A percentile compares a stretch with the other conserved stretches of the same genome.
These are phyloP conservation scores for Caerostris darwini DNA, from an alignment of 1,140 invertebrate genomes.

Conservation along the genomic window DNA sequence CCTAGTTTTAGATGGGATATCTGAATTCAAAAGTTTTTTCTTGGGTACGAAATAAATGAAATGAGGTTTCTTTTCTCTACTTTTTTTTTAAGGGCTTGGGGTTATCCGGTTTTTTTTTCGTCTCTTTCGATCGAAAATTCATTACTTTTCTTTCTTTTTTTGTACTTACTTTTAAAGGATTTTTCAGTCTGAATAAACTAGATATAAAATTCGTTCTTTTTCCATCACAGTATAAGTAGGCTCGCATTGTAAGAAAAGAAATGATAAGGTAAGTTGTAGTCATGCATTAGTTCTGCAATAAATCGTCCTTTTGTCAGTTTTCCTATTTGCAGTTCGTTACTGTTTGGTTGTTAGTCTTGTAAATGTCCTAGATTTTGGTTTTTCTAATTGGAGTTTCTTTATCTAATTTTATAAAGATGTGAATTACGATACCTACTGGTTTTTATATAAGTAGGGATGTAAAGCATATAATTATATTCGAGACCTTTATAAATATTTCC, in stretches of 20 bases:
- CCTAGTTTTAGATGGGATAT: conserved; percentile 9
- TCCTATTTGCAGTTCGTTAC: too few species aligned
- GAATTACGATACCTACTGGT: too few species aligned
- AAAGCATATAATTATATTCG: too few species aligned
- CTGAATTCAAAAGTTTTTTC: conserved; percentile 14
- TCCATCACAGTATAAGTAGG: background rate
- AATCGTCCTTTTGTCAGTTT: background rate
- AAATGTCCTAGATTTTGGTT: background rate
- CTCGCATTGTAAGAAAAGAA: background rate
- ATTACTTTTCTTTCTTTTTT: background rate
- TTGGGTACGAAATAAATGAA: background rate
- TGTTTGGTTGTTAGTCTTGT: background rate
- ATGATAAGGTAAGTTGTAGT: background rate
- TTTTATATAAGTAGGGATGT: too few species aligned
- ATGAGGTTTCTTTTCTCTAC: background rate
- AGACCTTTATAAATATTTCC: too few species aligned
- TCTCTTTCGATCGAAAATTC: background rate
- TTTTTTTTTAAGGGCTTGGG: background rate
- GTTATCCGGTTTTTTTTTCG: background rate
- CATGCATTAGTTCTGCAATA: background rate
- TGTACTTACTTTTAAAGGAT: background rate
- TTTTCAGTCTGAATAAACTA: background rate
- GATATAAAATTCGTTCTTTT: background rate
- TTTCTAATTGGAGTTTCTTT: background rate
- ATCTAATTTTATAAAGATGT: too few species aligned